Evolutionary conservation across 2,888 invertebrate species (phyloP), one percentile per base, ranked within the genome.

Genomic region (Octonoba sinensis): DNA sequence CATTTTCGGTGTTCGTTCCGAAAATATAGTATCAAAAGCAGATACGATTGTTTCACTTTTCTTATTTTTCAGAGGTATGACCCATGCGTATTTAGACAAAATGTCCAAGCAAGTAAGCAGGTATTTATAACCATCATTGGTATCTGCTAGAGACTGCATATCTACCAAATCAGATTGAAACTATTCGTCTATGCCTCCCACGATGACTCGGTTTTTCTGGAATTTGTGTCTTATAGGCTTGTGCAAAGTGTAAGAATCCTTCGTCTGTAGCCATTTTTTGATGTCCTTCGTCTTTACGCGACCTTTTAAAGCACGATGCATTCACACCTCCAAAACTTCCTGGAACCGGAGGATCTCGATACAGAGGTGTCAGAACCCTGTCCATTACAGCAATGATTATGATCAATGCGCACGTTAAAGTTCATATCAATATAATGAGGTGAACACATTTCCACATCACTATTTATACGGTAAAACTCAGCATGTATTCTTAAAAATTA

Each of bases 101-200:
- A 85, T 74, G 77, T 87, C 87, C 12, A 87, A 86, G 18, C 77
- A 64, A 1, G 83, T 85, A 6, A 87, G 67, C n/a, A 87, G 57
- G 78, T 84, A 86, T 16, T 67, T 81, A 49, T 76, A 77, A 3
- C 84, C 85, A 16, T 86, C 76, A 70, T 87, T 87, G 18, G 65
- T 1, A 15, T 51, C 44, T 12, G 47, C n/a, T 16, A 73, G 72
- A 0, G 60, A 36, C 51, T 78, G 62, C n/a, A n/a, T n/a, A n/a
- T n/a, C n/a, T n/a, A n/a, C n/a, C n/a, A n/a, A n/a, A n/a, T n/a
- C n/a, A n/a, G n/a, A n/a, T n/a, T n/a, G n/a, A n/a, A n/a, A n/a
- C n/a, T n/a, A n/a, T n/a, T n/a, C n/a, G n/a, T n/a, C 75, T 13
- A 86, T 83, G 16, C 81, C 82, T 27, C 59, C 54, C 11, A 86